phyloP scores from a whole-genome alignment of 2,113 vertebrate species.

The Dinomys branickii region DNA sequence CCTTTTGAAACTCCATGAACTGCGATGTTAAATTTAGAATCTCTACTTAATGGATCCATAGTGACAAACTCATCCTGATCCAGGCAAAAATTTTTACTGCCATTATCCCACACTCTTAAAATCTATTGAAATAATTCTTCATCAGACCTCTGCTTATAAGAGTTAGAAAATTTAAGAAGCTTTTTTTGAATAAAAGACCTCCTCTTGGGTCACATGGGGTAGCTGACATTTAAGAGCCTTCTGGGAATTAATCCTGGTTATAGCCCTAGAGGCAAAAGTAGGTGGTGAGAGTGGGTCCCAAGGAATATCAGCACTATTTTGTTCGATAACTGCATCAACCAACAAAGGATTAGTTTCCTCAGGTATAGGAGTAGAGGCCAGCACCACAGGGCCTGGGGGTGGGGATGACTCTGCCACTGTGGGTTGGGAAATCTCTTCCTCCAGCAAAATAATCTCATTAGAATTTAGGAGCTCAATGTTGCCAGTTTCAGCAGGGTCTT shows the following conservation, averaged over 20 bases:
- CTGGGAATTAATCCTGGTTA: background rate
- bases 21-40: background rate
- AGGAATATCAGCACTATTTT: background rate
- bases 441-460: background rate
- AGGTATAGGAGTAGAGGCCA: background rate
- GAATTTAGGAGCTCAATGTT: background rate
- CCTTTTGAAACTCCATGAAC: background rate
- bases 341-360: background rate
- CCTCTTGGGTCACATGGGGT: background rate
- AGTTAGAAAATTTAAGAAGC: background rate
- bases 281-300: background rate
- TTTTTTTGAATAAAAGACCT: background rate
- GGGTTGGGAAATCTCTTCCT: background rate
- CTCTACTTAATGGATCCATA: background rate
- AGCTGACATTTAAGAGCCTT: background rate
- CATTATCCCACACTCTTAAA: background rate
- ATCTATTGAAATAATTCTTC: background rate
- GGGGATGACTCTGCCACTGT: background rate
- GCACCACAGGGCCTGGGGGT: background rate
- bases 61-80: background rate
- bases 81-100: background rate
- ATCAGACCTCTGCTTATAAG: background rate
- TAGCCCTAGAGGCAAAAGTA: background rate
- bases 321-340: background rate
- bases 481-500: background rate